Conservation (phyloP, 2,888 invertebrate species). For the Tridacna gigas region DNA sequence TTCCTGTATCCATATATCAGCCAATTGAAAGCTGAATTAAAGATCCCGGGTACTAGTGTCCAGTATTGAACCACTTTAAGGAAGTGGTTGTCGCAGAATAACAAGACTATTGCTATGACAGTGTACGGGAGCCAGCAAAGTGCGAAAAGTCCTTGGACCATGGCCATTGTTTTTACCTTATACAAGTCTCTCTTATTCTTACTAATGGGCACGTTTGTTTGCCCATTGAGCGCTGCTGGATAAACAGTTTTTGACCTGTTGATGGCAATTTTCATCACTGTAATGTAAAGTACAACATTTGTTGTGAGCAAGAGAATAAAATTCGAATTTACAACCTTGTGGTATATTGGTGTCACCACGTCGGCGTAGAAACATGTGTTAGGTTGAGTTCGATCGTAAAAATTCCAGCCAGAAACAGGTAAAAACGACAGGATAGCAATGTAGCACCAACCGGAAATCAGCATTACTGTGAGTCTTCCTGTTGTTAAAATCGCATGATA, state of each 20-base stretch:
- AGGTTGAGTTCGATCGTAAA: slow-evolving; percentile 40
- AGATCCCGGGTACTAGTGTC: slow-evolving; percentile 34
- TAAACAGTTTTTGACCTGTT: slow-evolving; percentile 25
- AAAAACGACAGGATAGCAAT: slow-evolving; percentile 28
- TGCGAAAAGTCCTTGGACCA: slow-evolving; percentile 52
- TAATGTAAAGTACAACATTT: slow-evolving; percentile 41
- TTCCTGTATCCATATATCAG: slow-evolving; percentile 56
- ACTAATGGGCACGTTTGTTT: neutral
- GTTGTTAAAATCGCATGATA: slow-evolving; percentile 21
- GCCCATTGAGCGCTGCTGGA: neutral
- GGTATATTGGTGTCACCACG: slow-evolving; percentile 49
- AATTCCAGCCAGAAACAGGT: slow-evolving; percentile 51
- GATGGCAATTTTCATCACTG: slow-evolving; percentile 41
- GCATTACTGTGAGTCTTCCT: slow-evolving; percentile 29
- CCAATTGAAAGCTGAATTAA: slow-evolving; percentile 55
- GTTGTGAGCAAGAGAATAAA: slow-evolving; percentile 31
- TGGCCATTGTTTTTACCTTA: slow-evolving; percentile 52
- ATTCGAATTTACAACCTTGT: slow-evolving; percentile 29
- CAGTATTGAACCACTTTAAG: slow-evolving; percentile 29
- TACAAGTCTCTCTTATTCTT: slow-evolving; percentile 32
- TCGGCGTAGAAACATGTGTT: slow-evolving; percentile 25
- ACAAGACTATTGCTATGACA: slow-evolving; percentile 13
- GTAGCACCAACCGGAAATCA: slow-evolving; percentile 43
- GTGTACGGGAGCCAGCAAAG: slow-evolving; percentile 53
- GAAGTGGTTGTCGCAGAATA: slow-evolving; percentile 15